Conservation (phyloP, 2,113 vertebrate genomes). For the Herpetotheres cachinnans region DNA sequence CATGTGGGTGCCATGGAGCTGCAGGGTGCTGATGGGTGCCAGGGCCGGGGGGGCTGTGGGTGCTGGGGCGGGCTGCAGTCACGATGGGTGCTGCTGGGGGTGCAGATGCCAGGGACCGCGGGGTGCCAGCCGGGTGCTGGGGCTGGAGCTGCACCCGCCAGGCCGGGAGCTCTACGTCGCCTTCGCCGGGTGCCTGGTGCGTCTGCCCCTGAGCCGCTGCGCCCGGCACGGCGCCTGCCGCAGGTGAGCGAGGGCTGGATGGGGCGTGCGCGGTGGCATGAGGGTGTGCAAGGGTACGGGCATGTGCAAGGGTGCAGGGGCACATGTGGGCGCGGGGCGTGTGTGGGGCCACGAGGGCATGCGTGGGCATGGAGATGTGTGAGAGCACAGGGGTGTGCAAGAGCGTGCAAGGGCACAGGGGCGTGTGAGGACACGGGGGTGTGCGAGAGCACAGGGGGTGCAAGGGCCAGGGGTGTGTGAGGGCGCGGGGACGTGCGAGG, state of each 20-base stretch:
- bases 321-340: background rate
- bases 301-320: no score
- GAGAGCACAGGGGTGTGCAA: no score
- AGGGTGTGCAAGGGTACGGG: no score
- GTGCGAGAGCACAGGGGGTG: background rate
- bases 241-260: background rate
- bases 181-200: background rate
- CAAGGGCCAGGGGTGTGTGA: rapidly evolving
- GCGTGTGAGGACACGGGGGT: rapidly evolving
- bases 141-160: slow-evolving; percentile 11
- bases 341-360: background rate
- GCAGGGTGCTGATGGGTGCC: background rate
- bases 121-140: background rate
- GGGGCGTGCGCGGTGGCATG: background rate
- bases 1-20: background rate
- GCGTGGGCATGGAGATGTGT: no score
- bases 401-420: no score
- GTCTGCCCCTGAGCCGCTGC: slow-evolving; percentile 21
- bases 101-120: background rate
- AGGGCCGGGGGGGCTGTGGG: no score
- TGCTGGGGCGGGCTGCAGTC: background rate
- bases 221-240: slow-evolving; percentile 18
- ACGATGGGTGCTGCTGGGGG: background rate
- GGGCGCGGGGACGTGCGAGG: rapidly evolving
- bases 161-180: background rate